Base-by-base conservation (phyloP, 2,797 vertebrate species). In the Holocentrus rufus region DNA sequence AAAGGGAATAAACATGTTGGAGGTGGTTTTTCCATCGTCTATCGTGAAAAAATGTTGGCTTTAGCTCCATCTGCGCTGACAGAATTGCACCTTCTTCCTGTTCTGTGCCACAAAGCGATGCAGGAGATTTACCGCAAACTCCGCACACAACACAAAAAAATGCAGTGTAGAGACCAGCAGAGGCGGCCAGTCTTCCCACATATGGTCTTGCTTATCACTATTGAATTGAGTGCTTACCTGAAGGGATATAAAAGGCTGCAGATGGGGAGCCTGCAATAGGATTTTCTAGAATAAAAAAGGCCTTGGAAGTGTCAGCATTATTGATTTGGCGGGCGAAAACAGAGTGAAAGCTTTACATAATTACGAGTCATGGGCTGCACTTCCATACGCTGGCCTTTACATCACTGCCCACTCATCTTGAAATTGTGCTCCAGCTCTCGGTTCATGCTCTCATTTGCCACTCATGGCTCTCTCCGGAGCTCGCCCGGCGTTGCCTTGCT, bases 311-410 rank as follows among this genome's bases (percentile, higher is more conserved):
- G 20, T 68, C 46, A 18, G 66, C 44, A 22, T 77, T 84, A 86
- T 75, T 82, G 86, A 88, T 85, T 77, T 39, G 5, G 18, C 52
- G 50, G 42, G 5, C 18, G 4, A 60, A 68, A 18, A 34, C 23
- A 23, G 14, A 66, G 67, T 71, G 69, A 81, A 72, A 80, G 68
- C 58, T 75, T 65, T 65, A 67, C 74, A 82, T 86, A 74, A 87
- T 81, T 79, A 77, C 73, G 74, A 79, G 75, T 79, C 77, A 74
- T 72, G 62, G 72, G 56, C 70, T 46, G 30, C 62, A 56, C 69
- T 76, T 72, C 59, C 42, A 74, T 69, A 68, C 65, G 65, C 62
- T 71, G 71, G 61, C 76, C 71, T 85, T 81, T 76, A 59, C 67
- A 62, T 58, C 22, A 65, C 78, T 53, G 34, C 74, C 64, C 53